These are phyloP conservation scores for Hippocampus barbouri DNA, from an alignment of 2,113 vertebrate genomes.

Conservation along the genomic window DNA sequence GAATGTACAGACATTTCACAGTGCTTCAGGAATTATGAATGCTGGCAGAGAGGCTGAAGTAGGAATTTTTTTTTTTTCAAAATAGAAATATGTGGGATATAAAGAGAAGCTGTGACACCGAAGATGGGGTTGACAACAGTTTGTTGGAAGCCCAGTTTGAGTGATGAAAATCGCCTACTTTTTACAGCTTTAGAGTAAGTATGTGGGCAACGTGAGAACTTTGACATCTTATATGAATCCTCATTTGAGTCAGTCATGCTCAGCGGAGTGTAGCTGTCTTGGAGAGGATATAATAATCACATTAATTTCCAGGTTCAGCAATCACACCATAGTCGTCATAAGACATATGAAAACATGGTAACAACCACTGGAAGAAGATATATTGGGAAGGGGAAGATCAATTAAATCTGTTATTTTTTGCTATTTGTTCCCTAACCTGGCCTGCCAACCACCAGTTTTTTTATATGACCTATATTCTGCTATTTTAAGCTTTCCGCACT, in stretches of 20 bases:
- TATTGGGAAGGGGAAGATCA: too few relatives aligned
- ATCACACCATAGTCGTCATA: too few relatives aligned
- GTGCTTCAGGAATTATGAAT: constrained; percentile 24
- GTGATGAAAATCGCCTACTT: constrained; percentile 2
- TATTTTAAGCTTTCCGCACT: too few relatives aligned
- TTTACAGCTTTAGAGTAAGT: too few relatives aligned
- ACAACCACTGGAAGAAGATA: too few relatives aligned
- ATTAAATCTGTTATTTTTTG: too few relatives aligned
- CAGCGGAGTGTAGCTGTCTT: too few relatives aligned
- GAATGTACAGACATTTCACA: constrained; percentile 22
- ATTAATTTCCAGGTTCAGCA: too few relatives aligned
- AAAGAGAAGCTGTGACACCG: constrained; percentile 6
- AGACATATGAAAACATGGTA: too few relatives aligned
- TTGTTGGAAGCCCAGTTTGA: constrained; percentile 9
- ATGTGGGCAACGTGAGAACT: not conserved
- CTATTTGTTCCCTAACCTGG: not conserved
- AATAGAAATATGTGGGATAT: constrained; percentile 7
- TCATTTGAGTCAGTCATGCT: not conserved
- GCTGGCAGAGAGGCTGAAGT: constrained; percentile 1
- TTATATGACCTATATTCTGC: too few relatives aligned
- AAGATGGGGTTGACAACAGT: constrained; percentile 1
- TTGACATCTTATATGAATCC: not conserved
- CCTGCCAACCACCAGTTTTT: not conserved
- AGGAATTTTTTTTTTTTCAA: not conserved
- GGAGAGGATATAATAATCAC: too few relatives aligned